These are phyloP conservation scores for Otis tarda DNA, from an alignment of 2,113 vertebrate genomes.

Conservation along the genomic window DNA sequence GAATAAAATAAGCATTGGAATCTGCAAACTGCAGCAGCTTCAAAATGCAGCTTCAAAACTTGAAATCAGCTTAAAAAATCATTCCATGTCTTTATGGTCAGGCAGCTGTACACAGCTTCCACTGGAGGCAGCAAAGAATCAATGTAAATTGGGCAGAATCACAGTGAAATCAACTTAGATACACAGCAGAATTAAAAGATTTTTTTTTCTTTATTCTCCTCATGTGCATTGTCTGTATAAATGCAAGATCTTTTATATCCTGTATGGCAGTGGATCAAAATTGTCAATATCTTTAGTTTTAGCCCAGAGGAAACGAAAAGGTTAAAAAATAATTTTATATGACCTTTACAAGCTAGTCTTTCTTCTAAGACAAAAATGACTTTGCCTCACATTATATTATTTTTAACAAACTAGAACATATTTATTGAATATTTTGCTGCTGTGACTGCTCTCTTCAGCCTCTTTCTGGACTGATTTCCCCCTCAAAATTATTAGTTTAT, in stretches of 20 bases:
- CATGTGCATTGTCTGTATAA: background rate
- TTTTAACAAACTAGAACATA: background rate
- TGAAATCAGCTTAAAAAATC: background rate
- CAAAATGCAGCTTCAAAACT: background rate
- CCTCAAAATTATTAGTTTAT: background rate
- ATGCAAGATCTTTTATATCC: background rate
- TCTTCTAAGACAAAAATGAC: background rate
- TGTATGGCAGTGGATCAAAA: background rate
- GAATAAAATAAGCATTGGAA: background rate
- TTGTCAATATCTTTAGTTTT: background rate
- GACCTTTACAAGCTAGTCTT: background rate
- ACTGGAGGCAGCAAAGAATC: conserved; percentile 16
- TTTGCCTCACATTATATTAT: background rate
- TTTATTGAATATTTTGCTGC: background rate
- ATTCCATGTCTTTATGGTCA: background rate
- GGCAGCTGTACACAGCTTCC: background rate
- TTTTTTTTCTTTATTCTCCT: background rate
- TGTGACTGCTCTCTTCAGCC: background rate
- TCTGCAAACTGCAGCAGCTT: background rate
- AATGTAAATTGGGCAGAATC: background rate
- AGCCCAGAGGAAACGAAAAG: background rate
- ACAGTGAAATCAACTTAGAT: background rate
- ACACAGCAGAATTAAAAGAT: background rate
- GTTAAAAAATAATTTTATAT: background rate
- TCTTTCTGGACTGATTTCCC: background rate